Percentiles rank a stretch among this genome's conserved stretches.
These are phyloP conservation scores for Plagodis dolabraria DNA, from an alignment of 2,888 invertebrate species.

Conservation along the genomic window DNA sequence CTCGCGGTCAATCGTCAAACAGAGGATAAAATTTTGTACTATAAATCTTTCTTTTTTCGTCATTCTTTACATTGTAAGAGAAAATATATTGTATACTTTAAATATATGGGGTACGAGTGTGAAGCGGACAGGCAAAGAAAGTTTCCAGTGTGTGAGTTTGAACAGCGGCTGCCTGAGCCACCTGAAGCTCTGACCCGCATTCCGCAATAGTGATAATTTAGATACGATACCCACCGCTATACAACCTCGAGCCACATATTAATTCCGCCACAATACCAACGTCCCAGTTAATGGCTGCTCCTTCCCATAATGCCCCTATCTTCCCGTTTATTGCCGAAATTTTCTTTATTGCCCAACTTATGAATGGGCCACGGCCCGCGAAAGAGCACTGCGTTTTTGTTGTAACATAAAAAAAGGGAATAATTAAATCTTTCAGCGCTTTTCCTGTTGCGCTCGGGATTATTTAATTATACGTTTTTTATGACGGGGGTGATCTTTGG, in stretches of 20 bases:
- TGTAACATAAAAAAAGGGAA: constrained; percentile 46
- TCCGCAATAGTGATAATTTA: constrained; percentile 26
- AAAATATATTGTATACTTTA: too few relatives aligned
- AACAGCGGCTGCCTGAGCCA: neutral
- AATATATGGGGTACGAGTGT: too few relatives aligned
- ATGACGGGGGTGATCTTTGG: constrained; percentile 37
- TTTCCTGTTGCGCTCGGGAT: constrained; percentile 43
- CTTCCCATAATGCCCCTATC: constrained; percentile 49
- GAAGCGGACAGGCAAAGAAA: too few relatives aligned
- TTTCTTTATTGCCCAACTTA: constrained; percentile 65
- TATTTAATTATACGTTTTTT: constrained; percentile 46
- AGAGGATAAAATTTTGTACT: too few relatives aligned
- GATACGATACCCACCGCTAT: constrained; percentile 19
- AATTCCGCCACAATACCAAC: constrained; percentile 58
- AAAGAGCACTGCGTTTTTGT: constrained; percentile 38
- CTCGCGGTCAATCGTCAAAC: too few relatives aligned
- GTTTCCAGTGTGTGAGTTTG: neutral
- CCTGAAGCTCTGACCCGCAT: neutral
- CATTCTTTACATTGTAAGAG: too few relatives aligned
- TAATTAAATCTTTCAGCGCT: constrained; percentile 52
- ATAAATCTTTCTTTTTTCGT: too few relatives aligned
- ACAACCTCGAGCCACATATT: constrained; percentile 48
- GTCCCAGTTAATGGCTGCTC: constrained; percentile 53
- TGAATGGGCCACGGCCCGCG: constrained; percentile 46
- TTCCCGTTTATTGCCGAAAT: constrained; percentile 60